A percentile compares a stretch with the other conserved stretches of the same genome.
Conservation (phyloP, 2,888 invertebrate species). For the Bhutanitis thaidina region DNA sequence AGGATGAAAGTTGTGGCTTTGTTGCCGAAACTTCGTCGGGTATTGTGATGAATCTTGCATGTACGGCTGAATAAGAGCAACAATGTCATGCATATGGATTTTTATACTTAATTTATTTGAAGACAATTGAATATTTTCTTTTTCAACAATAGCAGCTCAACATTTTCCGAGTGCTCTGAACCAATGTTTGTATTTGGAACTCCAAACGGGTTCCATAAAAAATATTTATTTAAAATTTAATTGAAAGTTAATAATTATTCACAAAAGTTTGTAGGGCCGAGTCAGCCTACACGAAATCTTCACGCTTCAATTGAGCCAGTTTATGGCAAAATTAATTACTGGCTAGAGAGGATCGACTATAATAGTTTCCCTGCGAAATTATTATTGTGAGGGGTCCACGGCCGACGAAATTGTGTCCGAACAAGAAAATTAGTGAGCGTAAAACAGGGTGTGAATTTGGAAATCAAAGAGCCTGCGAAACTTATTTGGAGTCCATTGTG, state of each 20-base stretch:
- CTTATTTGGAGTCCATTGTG: slow-evolving; percentile 67
- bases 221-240: slow-evolving; percentile 27
- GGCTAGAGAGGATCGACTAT: slow-evolving; percentile 75
- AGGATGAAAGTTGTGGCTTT: slow-evolving; percentile 66
- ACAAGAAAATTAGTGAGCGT: slow-evolving; percentile 80
- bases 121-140: slow-evolving; percentile 20
- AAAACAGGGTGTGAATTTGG: slow-evolving; percentile 77
- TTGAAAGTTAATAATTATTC: slow-evolving; percentile 68
- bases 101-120: slow-evolving; percentile 25
- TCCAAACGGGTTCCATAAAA: slow-evolving; percentile 9
- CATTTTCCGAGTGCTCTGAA: slow-evolving; percentile 2
- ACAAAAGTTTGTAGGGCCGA: slow-evolving; percentile 48
- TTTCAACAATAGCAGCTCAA: slow-evolving; percentile 4
- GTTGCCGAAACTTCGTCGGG: slow-evolving; percentile 63
- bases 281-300: slow-evolving; percentile 72
- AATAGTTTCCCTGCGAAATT: slow-evolving; percentile 76
- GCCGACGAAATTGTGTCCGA: slow-evolving; percentile 74
- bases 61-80: slow-evolving; percentile 48
- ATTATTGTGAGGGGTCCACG: slow-evolving; percentile 70
- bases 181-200: slow-evolving; percentile 10
- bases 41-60: slow-evolving; percentile 66
- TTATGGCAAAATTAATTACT: slow-evolving; percentile 78
- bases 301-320: slow-evolving; percentile 77
- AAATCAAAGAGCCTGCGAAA: slow-evolving; percentile 71
- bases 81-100: slow-evolving; percentile 32